These are phyloP conservation scores for Phylloscopus trochilus DNA, from an alignment of 2,113 vertebrate genomes.

Conservation along the genomic window DNA sequence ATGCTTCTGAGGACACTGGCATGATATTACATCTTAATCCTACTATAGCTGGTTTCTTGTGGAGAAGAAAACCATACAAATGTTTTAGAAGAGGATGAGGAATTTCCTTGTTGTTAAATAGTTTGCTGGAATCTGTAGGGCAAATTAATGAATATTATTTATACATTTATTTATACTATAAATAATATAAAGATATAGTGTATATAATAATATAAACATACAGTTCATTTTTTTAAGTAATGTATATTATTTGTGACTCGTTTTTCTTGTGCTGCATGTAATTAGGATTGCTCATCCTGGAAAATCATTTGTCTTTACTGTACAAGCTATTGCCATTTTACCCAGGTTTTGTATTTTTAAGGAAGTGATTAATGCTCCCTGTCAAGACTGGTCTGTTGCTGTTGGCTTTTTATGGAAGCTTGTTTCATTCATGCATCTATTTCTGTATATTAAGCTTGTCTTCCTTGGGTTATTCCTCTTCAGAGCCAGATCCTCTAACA, in stretches of 20 bases:
- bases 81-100: not conserved
- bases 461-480: not conserved
- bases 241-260: not conserved
- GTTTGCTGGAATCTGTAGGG: not conserved
- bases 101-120: not conserved
- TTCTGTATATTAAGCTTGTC: not conserved
- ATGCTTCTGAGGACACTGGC: not conserved
- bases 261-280: not conserved
- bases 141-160: not conserved
- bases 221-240: not conserved
- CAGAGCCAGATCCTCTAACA: not conserved
- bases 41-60: not conserved
- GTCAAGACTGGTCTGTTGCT: not conserved
- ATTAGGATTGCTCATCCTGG: not conserved
- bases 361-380: not conserved
- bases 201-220: not conserved
- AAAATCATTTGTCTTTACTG: not conserved
- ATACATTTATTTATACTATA: not conserved
- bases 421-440: not conserved
- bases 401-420: not conserved
- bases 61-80: not conserved
- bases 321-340: not conserved
- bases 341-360: not conserved
- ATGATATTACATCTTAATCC: not conserved
- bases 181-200: not conserved